Evolutionary conservation across 2,888 invertebrate species (phyloP), one percentile per base, ranked within the genome.

Genomic region (Chaitophorus viminalis): DNA sequence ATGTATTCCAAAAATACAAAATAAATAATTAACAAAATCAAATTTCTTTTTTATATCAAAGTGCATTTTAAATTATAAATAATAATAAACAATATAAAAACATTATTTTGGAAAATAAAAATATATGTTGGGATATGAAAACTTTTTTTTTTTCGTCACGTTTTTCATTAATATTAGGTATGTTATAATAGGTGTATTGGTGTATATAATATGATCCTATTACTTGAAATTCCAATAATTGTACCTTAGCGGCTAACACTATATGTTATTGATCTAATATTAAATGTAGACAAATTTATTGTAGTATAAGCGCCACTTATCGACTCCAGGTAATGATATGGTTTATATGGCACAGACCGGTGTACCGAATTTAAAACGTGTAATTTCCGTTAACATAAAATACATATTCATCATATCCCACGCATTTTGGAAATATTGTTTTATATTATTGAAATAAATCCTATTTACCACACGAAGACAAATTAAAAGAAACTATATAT

Each of bases 301-400:
- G 33, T 31, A 33, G 68, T 68, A 31, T n/a, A 65, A 77, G 46
- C 65, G 76, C 84, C 84, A 77, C 84, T 85, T 65, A 84, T 85
- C 33, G 76, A 77, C 68, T 8, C 36, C 18, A 9, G 52, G 2
- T 85, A 68, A 68, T 85, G 17, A 68, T 75, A 75, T 29, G 75
- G 83, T 83, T 83, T 60, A 75, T 60, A 54, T 29, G n/a, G 74
- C 3, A 77, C 33, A 25, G 21, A 65, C n/a, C 68, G 84, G 46
- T 75, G 75, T 60, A 75, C 75, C 76, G 52, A 77, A 77, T 77
- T 77, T 68, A 33, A 85, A 77, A 85, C 76, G 65, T 85, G 52
- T 85, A 77, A 85, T 85, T 83, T 83, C 36, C 36, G 54, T 74
- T 36, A 54, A 74, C 52, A 82, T 33, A 72, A 81, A 46, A 72